Base-by-base conservation (phyloP, 2,797 vertebrate genomes). In the Meda fulgida region DNA sequence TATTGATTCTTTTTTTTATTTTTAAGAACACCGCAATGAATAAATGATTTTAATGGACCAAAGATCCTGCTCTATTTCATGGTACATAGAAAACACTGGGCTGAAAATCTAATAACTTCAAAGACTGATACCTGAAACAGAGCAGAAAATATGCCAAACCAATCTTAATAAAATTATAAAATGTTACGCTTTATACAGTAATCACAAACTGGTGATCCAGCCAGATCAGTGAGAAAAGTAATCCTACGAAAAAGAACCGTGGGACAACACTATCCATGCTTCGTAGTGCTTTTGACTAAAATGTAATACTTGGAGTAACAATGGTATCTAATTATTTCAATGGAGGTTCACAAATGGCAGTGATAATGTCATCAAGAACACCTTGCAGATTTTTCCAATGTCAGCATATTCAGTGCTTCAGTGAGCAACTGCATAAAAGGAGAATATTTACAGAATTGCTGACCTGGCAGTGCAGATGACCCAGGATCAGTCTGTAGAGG, bases 391-490 rank as follows among this genome's bases (percentile, higher is more conserved):
- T 71, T 81, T 21, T 21, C 65, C 36, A 60, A 43, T 43, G 67
- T 80, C 65, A 80, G 46, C 65, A 80, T 46, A 70, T 70, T 43
- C 34, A 78, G 7, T 43, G 58, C 63, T 69, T 77, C 18, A 79
- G 34, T 43, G 63, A 78, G 46, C 79, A 5, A 26, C 80, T 23
- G 26, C 31, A 43, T 43, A 10, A 38, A 18, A 16, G 26, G 36
- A 81, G 19, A 36, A 71, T 43, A 72, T 72, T 81, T 72, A 36
- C 5, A 67, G 29, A 77, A 84, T 26, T 38, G 94, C 97, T 96
- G 93, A 99, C 97, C 97, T 97, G 96, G 94, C 81, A 97, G 92
- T 93, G 91, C 95, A 78, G 95, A 92, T 87, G 96, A 92, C 82
- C 95, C 91, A 3, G 96, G 92, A 86, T 98, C 97, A 69, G 95